Evolutionary conservation across 2,888 invertebrate genomes (phyloP).

Genomic region (Gordius sp.): DNA sequence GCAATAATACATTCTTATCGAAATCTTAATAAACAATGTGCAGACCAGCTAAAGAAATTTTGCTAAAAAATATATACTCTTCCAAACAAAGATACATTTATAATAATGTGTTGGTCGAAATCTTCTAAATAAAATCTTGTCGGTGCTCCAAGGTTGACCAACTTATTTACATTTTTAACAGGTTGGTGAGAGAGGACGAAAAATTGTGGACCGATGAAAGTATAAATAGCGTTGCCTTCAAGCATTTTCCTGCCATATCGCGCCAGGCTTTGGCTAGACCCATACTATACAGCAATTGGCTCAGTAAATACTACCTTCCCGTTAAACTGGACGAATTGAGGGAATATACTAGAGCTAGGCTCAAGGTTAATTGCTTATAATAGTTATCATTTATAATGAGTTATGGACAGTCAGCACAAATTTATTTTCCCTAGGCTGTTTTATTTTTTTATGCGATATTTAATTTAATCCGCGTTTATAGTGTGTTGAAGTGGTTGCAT

Average conservation of each 20-base stretch:
- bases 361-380: no score
- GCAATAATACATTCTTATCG: no score
- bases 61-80: no score
- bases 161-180: no score
- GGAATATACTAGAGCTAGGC: conserved; percentile 78
- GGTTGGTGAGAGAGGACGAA: conserved; percentile 72
- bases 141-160: no score
- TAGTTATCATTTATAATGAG: conserved; percentile 18
- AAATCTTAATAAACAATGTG: no score
- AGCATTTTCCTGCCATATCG: conserved; percentile 73
- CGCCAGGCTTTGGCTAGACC: conserved; percentile 62
- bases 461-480: no score
- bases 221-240: conserved; percentile 53
- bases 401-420: neutral
- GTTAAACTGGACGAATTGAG: conserved; percentile 75
- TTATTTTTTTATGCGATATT: neutral
- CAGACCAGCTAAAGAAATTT: no score
- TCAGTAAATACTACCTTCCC: conserved; percentile 87
- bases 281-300: conserved; percentile 92
- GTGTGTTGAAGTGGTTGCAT: no score
- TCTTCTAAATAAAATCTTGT: no score
- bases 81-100: no score
- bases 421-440: neutral
- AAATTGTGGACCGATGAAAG: conserved; percentile 92
- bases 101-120: no score